These are phyloP conservation scores for Brachyistius frenatus DNA, from an alignment of 2,113 vertebrate genomes.

Conservation along the genomic window DNA sequence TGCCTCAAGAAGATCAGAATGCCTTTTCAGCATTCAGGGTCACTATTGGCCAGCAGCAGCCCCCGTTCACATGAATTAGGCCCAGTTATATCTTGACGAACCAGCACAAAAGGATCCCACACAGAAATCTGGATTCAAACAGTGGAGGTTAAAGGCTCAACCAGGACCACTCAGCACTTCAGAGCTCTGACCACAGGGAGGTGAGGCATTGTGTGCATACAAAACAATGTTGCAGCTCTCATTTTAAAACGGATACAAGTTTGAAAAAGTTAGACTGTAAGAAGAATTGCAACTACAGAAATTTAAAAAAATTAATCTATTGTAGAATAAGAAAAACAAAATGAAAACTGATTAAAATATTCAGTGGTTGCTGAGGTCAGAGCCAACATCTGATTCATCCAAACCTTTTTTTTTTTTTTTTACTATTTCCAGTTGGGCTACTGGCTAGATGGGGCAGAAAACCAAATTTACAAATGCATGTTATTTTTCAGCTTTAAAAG, in stretches of 20 bases:
- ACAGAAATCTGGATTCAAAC: slow-evolving; percentile 48
- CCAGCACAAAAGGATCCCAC: slow-evolving; percentile 51
- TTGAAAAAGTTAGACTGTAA: not conserved
- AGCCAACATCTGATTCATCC: not conserved
- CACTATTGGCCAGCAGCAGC: slow-evolving; percentile 80
- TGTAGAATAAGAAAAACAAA: not conserved
- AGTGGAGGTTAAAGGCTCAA: slow-evolving; percentile 58
- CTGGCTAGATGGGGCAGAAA: not conserved
- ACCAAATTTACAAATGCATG: not conserved
- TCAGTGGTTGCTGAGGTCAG: not conserved
- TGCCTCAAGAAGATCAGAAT: slow-evolving; percentile 85
- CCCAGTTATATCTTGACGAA: slow-evolving; percentile 67
- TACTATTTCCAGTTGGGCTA: not conserved
- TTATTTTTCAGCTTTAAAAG: not conserved
- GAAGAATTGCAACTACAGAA: not conserved
- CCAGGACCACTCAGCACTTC: slow-evolving; percentile 15
- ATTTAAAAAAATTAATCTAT: not conserved
- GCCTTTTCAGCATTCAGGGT: slow-evolving; percentile 77
- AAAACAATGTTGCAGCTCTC: slow-evolving; percentile 32
- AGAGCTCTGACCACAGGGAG: slow-evolving; percentile 42
- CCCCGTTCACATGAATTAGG: slow-evolving; percentile 80
- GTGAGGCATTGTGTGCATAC: slow-evolving; percentile 36
- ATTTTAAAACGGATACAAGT: slow-evolving; percentile 7
- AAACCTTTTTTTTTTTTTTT: not conserved
- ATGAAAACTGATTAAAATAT: not conserved